These are phyloP conservation scores for Enteromius radiatus DNA, from an alignment of 2,797 vertebrate species.

Conservation along the genomic window DNA sequence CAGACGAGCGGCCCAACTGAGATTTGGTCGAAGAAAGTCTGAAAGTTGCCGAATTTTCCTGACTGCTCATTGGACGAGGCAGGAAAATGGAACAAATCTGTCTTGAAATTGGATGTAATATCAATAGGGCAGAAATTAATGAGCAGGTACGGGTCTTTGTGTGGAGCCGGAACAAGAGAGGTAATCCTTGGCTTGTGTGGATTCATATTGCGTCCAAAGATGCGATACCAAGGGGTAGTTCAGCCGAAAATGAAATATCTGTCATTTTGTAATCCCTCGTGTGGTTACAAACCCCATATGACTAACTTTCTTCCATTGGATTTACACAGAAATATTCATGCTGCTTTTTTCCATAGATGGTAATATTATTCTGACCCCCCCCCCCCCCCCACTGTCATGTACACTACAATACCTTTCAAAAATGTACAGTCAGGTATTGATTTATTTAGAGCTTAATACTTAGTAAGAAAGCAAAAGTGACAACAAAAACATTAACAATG, in stretches of 20 bases:
- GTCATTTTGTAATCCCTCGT: neutral
- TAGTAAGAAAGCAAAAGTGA: neutral
- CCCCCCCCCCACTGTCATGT: neutral
- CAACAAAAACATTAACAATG: neutral
- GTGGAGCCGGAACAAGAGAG: neutral
- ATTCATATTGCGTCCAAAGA: constrained; percentile 12
- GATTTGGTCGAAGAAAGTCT: constrained; percentile 22
- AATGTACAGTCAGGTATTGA: neutral
- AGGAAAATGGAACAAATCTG: constrained; percentile 61
- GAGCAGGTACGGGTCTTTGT: constrained; percentile 22
- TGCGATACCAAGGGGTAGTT: neutral
- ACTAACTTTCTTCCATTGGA: neutral
- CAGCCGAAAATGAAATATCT: neutral
- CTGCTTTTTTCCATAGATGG: neutral
- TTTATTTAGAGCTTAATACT: neutral
- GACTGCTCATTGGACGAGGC: neutral
- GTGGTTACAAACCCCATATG: neutral
- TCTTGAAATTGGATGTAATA: constrained; percentile 20
- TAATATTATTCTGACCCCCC: neutral
- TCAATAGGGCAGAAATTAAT: constrained; percentile 42
- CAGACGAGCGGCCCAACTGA: constrained; percentile 10
- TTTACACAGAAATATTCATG: neutral
- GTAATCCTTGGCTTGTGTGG: constrained; percentile 8
- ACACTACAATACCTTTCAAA: neutral
- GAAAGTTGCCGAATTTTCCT: neutral